Evolutionary conservation across 2,888 invertebrate species (phyloP).

Genomic region (Beris chalybata): DNA sequence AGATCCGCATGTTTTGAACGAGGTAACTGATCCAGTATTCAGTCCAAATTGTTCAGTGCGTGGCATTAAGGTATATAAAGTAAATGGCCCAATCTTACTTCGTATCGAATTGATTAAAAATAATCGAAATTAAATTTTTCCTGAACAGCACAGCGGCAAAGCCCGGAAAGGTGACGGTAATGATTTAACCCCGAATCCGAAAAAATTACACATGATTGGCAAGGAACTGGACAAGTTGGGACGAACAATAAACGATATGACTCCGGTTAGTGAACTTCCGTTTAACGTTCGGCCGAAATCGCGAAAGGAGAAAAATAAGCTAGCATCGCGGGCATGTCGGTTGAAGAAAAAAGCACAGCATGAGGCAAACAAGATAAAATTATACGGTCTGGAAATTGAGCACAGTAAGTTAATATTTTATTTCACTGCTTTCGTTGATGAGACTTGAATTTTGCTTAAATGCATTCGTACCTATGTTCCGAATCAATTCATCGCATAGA

Average conservation of each 20-base stretch:
- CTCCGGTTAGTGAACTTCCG: constrained; percentile 90
- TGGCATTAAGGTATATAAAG: constrained; percentile 76
- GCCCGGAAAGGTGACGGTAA: constrained; percentile 97
- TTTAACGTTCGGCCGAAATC: constrained; percentile 87
- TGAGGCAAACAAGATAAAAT: constrained; percentile 96
- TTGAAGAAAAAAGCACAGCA: constrained; percentile 99
- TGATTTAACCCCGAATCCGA: constrained; percentile 93
- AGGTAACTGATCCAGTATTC: constrained; percentile 94
- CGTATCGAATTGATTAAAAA: not conserved
- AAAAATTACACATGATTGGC: constrained; percentile 87
- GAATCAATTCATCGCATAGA: no score
- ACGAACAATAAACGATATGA: constrained; percentile 92
- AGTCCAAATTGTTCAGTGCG: constrained; percentile 88
- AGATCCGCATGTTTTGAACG: constrained; percentile 89
- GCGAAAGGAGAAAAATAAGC: constrained; percentile 96
- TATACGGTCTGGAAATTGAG: constrained; percentile 90
- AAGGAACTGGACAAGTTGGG: constrained; percentile 89
- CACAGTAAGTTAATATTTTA: constrained; percentile 72
- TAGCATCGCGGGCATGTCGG: constrained; percentile 94
- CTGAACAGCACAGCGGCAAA: constrained; percentile 69
- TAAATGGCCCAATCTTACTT: constrained; percentile 40
- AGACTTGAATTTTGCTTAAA: no score
- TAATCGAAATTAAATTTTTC: constrained; percentile 8
- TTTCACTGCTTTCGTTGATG: no score
- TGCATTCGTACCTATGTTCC: no score